A percentile compares a stretch with the other conserved stretches of the same genome.
Conservation (phyloP, 2,888 invertebrate genomes). For the Patella caerulea region DNA sequence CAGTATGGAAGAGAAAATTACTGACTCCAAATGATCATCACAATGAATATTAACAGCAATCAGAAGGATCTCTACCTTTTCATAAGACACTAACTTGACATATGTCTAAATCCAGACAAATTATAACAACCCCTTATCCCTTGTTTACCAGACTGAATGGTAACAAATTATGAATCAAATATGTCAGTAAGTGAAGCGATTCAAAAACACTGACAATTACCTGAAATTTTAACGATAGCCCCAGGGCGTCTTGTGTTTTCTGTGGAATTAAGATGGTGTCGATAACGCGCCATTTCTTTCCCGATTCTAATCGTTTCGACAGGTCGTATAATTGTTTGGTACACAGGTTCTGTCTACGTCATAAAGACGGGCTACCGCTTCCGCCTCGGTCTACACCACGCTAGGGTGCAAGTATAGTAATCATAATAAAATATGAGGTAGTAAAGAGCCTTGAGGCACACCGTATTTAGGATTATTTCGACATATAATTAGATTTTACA, state of each 20-base stretch:
- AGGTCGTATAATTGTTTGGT: conserved; percentile 1
- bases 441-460: neutral
- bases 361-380: neutral
- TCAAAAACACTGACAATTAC: conserved; percentile 9
- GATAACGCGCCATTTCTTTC: conserved; percentile 1
- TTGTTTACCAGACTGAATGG: neutral
- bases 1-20: neutral
- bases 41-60: conserved; percentile 1
- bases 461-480: no score
- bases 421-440: conserved; percentile 5
- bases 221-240: conserved; percentile 7
- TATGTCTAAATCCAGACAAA: conserved; percentile 10
- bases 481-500: no score
- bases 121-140: neutral
- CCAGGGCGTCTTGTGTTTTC: neutral
- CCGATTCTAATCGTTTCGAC: conserved; percentile 2
- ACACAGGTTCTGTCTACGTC: neutral
- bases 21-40: neutral
- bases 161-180: conserved; percentile 3
- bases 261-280: neutral
- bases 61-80: neutral
- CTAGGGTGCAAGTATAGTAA: conserved; percentile 3
- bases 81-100: neutral
- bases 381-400: neutral
- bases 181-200: conserved; percentile 5